Percentiles rank a stretch among this genome's conserved stretches.
Conservation (phyloP, 1,140 invertebrate genomes). For the Drosophila setifemur region DNA sequence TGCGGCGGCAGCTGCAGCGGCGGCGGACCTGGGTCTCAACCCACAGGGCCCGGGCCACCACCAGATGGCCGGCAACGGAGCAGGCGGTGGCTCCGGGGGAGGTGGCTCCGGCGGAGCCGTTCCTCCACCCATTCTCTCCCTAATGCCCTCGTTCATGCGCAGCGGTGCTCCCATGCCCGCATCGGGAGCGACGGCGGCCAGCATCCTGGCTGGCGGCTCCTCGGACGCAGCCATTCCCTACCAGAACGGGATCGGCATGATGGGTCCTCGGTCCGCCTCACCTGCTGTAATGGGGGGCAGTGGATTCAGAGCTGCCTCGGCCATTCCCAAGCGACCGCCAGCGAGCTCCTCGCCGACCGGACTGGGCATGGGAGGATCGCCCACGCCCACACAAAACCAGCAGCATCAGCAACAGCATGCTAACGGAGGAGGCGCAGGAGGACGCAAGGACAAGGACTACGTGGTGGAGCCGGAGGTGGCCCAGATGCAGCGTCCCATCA, state of each 20-base stretch:
- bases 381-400: slow-evolving; percentile 50
- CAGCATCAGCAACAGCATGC: slow-evolving; percentile 48
- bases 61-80: slow-evolving; percentile 40
- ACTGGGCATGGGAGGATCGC: slow-evolving; percentile 28
- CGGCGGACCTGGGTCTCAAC: slow-evolving; percentile 76
- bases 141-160: slow-evolving; percentile 82
- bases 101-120: slow-evolving; percentile 66
- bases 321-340: slow-evolving; percentile 69
- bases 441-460: slow-evolving; percentile 71
- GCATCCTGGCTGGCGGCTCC: slow-evolving; percentile 19
- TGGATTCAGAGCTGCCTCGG: slow-evolving; percentile 59
- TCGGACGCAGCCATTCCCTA: slow-evolving; percentile 39
- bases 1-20: slow-evolving; percentile 41
- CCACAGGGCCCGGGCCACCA: slow-evolving; percentile 83
- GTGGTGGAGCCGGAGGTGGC: slow-evolving; percentile 78
- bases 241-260: slow-evolving; percentile 83
- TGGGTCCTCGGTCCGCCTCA: slow-evolving; percentile 69
- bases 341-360: slow-evolving; percentile 35
- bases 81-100: slow-evolving; percentile 41
- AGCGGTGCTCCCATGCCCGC: slow-evolving; percentile 84
- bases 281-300: slow-evolving; percentile 66
- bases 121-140: slow-evolving; percentile 82
- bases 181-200: slow-evolving; percentile 66
- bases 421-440: slow-evolving; percentile 58
- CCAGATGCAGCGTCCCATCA: slow-evolving; percentile 89